Evolutionary conservation across 2,888 invertebrate species (phyloP).

Genomic region (Lasioglossum morio): DNA sequence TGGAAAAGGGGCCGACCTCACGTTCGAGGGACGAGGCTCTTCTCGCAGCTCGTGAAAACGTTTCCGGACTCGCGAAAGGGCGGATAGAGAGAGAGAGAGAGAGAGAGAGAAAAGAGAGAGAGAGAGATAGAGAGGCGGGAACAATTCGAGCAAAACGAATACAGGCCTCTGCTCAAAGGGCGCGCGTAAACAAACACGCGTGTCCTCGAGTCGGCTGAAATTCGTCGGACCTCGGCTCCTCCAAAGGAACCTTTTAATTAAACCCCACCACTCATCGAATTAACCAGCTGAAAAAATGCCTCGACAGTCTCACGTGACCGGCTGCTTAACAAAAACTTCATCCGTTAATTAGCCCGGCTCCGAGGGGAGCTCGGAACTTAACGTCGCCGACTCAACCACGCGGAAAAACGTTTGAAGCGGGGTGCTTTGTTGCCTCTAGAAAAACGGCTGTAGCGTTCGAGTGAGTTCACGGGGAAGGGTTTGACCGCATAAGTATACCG

Average conservation of each 20-base stretch:
- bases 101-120: too few species aligned
- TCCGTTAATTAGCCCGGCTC: conserved; percentile 30
- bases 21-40: not conserved
- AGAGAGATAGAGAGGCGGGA: too few species aligned
- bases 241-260: conserved; percentile 44
- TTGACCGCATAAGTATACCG: not conserved
- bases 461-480: not conserved
- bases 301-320: not conserved
- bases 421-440: not conserved
- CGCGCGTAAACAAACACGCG: conserved; percentile 32
- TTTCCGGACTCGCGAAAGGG: not conserved
- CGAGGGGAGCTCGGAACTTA: not conserved
- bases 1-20: not conserved
- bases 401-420: not conserved
- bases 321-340: conserved; percentile 20
- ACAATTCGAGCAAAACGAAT: conserved; percentile 2
- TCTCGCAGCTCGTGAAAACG: not conserved
- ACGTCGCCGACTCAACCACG: not conserved
- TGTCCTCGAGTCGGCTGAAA: not conserved
- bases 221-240: conserved; percentile 12
- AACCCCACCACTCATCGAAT: conserved; percentile 35
- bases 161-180: not conserved
- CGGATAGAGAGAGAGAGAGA: not conserved
- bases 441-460: not conserved
- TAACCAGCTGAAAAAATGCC: conserved; percentile 23